A percentile compares a stretch with the other conserved stretches of the same genome.
Conservation (phyloP, 2,113 vertebrate species). For the Phyllostomus hastatus region DNA sequence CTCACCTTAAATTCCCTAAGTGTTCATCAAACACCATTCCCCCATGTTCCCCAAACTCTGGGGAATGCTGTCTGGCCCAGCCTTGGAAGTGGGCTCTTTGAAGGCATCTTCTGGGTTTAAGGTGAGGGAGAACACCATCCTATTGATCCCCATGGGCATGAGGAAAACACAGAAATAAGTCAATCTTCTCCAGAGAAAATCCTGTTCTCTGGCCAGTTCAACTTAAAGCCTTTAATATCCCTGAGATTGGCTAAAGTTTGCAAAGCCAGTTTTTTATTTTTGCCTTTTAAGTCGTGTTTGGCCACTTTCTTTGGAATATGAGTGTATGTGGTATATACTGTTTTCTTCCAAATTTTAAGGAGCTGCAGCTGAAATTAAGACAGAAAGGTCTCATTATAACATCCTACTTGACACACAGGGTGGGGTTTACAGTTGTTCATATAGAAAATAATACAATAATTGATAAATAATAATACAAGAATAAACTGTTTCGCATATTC, state of each 20-base stretch:
- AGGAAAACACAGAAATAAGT: background rate
- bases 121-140: background rate
- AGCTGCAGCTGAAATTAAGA: background rate
- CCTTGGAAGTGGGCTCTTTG: background rate
- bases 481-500: background rate
- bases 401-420: background rate
- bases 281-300: background rate
- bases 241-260: background rate
- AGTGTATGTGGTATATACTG: background rate
- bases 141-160: background rate
- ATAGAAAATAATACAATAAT: no score
- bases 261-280: background rate
- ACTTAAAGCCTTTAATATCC: background rate
- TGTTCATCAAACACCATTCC: background rate
- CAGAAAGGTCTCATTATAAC: background rate
- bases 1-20: background rate
- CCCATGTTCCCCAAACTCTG: background rate
- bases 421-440: background rate
- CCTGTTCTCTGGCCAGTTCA: background rate
- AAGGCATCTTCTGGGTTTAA: background rate
- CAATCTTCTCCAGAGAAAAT: background rate
- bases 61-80: background rate
- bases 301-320: background rate
- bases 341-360: background rate
- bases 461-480: background rate